phyloP scores from a whole-genome alignment of 2,888 invertebrate genomes.

The Leptopterna dolabrata region DNA sequence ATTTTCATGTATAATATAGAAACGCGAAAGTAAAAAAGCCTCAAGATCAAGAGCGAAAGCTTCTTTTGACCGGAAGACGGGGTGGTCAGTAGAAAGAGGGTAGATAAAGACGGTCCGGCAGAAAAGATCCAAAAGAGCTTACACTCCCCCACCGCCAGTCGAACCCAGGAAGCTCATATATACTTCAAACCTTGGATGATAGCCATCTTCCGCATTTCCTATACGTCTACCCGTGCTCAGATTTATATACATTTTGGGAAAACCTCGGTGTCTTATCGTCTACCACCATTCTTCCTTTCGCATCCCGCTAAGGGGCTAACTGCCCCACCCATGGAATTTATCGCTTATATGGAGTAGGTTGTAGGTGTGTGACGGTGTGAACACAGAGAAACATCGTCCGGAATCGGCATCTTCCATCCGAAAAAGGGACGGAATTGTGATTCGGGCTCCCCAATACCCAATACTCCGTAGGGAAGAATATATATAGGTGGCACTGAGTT shows the following conservation, averaged over 20 bases:
- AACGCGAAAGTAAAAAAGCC: too few relatives aligned
- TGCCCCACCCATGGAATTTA: constrained; percentile 30
- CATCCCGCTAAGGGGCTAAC: constrained; percentile 19
- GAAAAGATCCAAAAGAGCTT: constrained; percentile 21
- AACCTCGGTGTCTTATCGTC: constrained; percentile 35
- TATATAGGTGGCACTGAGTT: constrained; percentile 27
- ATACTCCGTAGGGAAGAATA: constrained; percentile 12
- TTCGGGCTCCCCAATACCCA: constrained; percentile 4
- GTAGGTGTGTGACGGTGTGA: not conserved
- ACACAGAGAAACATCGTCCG: constrained; percentile 1
- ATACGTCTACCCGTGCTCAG: constrained; percentile 14
- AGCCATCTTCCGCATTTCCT: constrained; percentile 36
- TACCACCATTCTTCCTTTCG: constrained; percentile 34
- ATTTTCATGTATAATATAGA: too few relatives aligned
- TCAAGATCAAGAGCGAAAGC: not conserved
- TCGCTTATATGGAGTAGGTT: not conserved
- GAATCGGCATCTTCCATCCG: constrained; percentile 30
- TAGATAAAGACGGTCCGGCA: constrained; percentile 31
- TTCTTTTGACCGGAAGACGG: not conserved
- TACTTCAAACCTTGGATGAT: constrained; percentile 26
- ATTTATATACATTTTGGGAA: constrained; percentile 32
- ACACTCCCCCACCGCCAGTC: not conserved
- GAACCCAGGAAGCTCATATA: constrained; percentile 14
- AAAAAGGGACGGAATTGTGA: constrained; percentile 26
- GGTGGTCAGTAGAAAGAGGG: constrained; percentile 27